These are phyloP conservation scores for Platyscapa corneri DNA, from an alignment of 1,140 invertebrate species.

Conservation along the genomic window DNA sequence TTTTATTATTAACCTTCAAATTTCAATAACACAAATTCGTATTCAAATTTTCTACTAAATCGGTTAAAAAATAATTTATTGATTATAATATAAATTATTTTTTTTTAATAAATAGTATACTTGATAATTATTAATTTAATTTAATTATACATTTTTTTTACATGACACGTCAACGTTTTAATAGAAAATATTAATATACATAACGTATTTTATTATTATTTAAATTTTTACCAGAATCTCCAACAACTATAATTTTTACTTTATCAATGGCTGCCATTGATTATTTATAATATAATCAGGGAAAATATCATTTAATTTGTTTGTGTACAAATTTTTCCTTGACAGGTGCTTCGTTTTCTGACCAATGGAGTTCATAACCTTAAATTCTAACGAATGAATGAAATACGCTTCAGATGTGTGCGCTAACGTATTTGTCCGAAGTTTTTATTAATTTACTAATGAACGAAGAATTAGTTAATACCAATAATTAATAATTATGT, in stretches of 20 bases:
- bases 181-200: not conserved
- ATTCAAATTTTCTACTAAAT: not conserved
- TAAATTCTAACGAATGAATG: constrained; percentile 18
- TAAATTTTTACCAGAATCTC: constrained; percentile 87
- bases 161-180: constrained; percentile 23
- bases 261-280: constrained; percentile 86
- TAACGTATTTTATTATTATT: not conserved
- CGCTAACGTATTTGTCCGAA: not conserved
- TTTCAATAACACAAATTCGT: not conserved
- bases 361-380: constrained; percentile 31
- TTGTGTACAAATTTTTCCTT: constrained; percentile 31
- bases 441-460: constrained; percentile 24
- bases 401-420: constrained; percentile 30
- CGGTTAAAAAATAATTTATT: not conserved
- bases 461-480: constrained; percentile 12
- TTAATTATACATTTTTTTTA: constrained; percentile 20
- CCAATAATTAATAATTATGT: constrained; percentile 38
- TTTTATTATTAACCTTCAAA: not conserved
- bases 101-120: not conserved
- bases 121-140: not conserved
- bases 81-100: not conserved
- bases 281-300: constrained; percentile 36
- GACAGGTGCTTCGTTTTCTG: constrained; percentile 34
- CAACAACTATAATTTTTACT: constrained; percentile 92
- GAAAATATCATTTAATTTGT: not conserved